These are phyloP conservation scores for Neotoxoptera formosana DNA, from an alignment of 1,140 invertebrate species.

Conservation along the genomic window DNA sequence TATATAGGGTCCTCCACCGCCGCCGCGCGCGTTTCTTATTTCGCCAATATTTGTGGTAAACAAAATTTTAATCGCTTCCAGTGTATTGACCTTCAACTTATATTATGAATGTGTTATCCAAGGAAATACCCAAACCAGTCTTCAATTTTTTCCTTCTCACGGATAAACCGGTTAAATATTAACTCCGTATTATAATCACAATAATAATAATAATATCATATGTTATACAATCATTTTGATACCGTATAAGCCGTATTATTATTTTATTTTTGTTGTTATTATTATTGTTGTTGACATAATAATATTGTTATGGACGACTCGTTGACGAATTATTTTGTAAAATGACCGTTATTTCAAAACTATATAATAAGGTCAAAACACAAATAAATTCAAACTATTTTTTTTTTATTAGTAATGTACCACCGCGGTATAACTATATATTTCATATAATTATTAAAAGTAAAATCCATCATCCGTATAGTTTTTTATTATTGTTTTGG, in stretches of 20 bases:
- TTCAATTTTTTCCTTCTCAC: background rate
- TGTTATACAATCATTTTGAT: background rate
- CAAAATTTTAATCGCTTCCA: background rate
- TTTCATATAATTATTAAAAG: too few species aligned
- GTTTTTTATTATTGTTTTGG: background rate
- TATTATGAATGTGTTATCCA: background rate
- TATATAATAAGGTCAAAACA: background rate
- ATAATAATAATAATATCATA: background rate
- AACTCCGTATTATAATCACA: background rate
- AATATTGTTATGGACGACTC: background rate
- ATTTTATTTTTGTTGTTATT: background rate
- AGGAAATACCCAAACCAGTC: slow-evolving; percentile 26
- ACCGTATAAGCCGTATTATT: background rate
- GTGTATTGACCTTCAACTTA: slow-evolving; percentile 11
- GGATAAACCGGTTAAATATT: background rate
- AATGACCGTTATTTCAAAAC: background rate
- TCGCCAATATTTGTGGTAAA: background rate
- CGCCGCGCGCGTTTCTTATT: background rate
- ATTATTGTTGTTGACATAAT: background rate
- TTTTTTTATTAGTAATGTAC: background rate
- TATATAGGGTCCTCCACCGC: background rate
- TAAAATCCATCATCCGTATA: background rate
- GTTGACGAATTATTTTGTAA: background rate
- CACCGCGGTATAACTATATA: too few species aligned
- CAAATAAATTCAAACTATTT: background rate